These are phyloP conservation scores for Maniola jurtina DNA, from an alignment of 1,140 invertebrate species.

Conservation along the genomic window DNA sequence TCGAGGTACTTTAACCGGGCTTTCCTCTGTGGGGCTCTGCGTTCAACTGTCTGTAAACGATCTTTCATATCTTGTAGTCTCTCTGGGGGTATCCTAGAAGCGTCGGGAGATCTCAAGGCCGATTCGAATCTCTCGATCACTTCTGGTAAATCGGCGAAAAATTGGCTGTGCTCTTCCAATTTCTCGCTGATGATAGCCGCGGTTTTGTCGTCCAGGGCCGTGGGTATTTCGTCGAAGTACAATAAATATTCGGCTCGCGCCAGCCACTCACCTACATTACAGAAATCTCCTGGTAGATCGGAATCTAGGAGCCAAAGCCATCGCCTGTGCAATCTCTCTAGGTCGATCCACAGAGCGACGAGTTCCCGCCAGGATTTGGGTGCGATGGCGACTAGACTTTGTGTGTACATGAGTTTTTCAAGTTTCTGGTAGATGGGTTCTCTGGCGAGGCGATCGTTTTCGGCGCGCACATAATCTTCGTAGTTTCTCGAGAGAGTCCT, in stretches of 20 bases:
- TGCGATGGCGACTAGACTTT: constrained; percentile 88
- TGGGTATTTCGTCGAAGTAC: constrained; percentile 89
- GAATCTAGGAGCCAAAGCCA: constrained; percentile 94
- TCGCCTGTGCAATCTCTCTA: constrained; percentile 87
- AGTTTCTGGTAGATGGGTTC: constrained; percentile 85
- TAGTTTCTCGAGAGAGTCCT: constrained; percentile 83
- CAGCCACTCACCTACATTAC: constrained; percentile 93
- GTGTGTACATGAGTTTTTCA: constrained; percentile 86
- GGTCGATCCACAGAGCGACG: constrained; percentile 86
- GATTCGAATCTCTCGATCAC: constrained; percentile 88
- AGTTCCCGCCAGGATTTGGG: constrained; percentile 89
- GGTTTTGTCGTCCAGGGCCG: constrained; percentile 90
- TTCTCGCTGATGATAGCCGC: constrained; percentile 92
- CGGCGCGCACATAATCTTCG: constrained; percentile 85
- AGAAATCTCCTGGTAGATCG: constrained; percentile 89
- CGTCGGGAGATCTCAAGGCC: constrained; percentile 81
- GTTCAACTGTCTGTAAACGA: constrained; percentile 85
- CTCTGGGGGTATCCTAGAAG: constrained; percentile 84
- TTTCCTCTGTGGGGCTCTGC: constrained; percentile 86
- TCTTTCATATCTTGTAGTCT: constrained; percentile 90
- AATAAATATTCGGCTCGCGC: constrained; percentile 91
- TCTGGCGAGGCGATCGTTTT: constrained; percentile 85
- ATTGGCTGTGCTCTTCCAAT: constrained; percentile 92
- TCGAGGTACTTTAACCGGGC: constrained; percentile 93
- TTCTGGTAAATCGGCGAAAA: constrained; percentile 90